Conservation (phyloP, 2,888 invertebrate genomes). For the Synergus japonicus region DNA sequence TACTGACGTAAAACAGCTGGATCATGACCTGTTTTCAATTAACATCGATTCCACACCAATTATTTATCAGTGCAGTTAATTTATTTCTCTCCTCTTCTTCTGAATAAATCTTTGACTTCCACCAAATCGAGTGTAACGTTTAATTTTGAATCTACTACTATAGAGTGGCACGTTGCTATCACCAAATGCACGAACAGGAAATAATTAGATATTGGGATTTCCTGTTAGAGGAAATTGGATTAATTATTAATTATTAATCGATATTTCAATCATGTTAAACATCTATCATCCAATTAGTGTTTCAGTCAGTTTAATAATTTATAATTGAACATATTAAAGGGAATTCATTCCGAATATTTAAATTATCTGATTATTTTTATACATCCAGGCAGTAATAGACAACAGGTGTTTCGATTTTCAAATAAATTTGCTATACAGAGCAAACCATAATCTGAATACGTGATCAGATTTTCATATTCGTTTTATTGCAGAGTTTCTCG, state of each 20-base stretch:
- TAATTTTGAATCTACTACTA: background rate
- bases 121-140: background rate
- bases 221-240: background rate
- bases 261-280: background rate
- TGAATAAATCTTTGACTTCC: background rate
- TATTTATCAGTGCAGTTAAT: constrained; percentile 7
- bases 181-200: background rate
- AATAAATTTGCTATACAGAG: background rate
- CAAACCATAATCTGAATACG: background rate
- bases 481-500: background rate
- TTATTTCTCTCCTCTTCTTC: background rate
- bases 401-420: background rate
- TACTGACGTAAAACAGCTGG: constrained; percentile 20
- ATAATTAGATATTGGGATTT: background rate
- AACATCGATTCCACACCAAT: constrained; percentile 18
- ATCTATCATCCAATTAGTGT: background rate
- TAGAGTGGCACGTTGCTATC: background rate
- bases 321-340: background rate
- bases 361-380: background rate
- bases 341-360: background rate
- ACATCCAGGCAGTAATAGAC: background rate
- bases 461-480: background rate
- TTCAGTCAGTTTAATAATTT: background rate
- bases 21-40: constrained; percentile 27
- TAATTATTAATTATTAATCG: background rate